phyloP scores from a whole-genome alignment of 2,888 invertebrate genomes.

The Cactoblastis cactorum region DNA sequence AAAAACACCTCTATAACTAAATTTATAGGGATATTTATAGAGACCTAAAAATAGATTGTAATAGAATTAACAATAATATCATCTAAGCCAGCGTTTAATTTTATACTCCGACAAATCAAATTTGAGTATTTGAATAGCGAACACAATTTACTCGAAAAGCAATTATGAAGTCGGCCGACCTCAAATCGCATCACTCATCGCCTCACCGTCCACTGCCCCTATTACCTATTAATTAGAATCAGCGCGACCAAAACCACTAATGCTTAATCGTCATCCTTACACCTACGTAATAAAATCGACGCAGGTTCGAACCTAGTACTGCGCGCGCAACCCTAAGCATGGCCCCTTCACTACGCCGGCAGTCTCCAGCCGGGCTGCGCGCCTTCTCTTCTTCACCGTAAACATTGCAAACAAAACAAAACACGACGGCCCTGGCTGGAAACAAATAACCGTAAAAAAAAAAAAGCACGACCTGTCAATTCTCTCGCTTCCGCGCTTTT shows the following conservation, averaged over 20 bases:
- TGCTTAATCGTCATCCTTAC: conserved; percentile 45
- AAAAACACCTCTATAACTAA: too few species aligned
- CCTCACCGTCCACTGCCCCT: conserved; percentile 26
- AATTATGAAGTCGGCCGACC: conserved; percentile 21
- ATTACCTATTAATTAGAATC: conserved; percentile 51
- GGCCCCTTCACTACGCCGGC: conserved; percentile 67
- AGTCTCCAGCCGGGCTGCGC: conserved; percentile 74
- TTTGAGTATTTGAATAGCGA: neutral
- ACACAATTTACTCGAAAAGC: conserved; percentile 11
- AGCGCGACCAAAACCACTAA: conserved; percentile 37
- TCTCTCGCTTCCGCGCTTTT: conserved; percentile 50
- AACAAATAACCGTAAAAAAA: conserved; percentile 36
- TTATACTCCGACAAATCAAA: too few species aligned
- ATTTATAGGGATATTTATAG: too few species aligned
- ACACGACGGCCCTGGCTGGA: conserved; percentile 70
- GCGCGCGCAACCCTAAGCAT: conserved; percentile 65
- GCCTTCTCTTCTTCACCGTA: conserved; percentile 52
- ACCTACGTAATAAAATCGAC: conserved; percentile 71
- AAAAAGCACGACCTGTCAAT: conserved; percentile 27
- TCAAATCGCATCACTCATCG: conserved; percentile 27
- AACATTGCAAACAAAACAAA: conserved; percentile 65
- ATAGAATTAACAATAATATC: too few species aligned
- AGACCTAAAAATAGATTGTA: too few species aligned
- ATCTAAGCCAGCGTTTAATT: too few species aligned
- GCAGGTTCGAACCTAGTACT: conserved; percentile 39